Evolutionary conservation across 1,140 invertebrate species (phyloP).

Genomic region (Heliconius eleuchia): DNA sequence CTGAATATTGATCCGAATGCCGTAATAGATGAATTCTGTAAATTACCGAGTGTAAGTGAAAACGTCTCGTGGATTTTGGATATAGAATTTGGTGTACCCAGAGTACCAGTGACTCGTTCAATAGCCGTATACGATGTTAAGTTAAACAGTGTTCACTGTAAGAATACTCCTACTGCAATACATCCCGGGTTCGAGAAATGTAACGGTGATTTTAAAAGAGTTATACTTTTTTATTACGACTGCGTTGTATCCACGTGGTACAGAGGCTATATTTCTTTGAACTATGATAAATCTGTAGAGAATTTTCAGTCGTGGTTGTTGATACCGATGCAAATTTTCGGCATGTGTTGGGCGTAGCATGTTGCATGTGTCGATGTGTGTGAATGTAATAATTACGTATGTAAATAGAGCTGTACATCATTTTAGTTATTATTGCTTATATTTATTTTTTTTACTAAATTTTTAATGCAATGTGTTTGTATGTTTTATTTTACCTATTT

Average conservation of each 20-base stretch:
- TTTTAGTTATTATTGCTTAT: constrained; percentile 17
- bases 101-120: constrained; percentile 43
- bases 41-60: constrained; percentile 46
- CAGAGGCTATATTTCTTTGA: constrained; percentile 50
- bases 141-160: constrained; percentile 58
- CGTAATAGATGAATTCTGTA: constrained; percentile 66
- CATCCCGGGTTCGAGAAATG: constrained; percentile 65
- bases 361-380: constrained; percentile 31
- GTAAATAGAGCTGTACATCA: constrained; percentile 28
- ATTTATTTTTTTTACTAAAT: constrained; percentile 25
- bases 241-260: constrained; percentile 60
- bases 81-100: constrained; percentile 62
- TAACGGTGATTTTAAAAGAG: constrained; percentile 48
- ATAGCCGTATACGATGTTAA: constrained; percentile 60
- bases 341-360: constrained; percentile 64
- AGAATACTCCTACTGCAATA: constrained; percentile 51
- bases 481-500: constrained; percentile 19
- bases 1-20: constrained; percentile 58
- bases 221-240: constrained; percentile 59
- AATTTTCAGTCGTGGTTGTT: constrained; percentile 63
- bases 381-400: constrained; percentile 11
- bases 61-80: constrained; percentile 61
- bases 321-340: constrained; percentile 56
- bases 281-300: constrained; percentile 55
- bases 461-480: constrained; percentile 13